Conservation (phyloP, 1,140 invertebrate genomes). For the Ceratosolen fusciceps region DNA sequence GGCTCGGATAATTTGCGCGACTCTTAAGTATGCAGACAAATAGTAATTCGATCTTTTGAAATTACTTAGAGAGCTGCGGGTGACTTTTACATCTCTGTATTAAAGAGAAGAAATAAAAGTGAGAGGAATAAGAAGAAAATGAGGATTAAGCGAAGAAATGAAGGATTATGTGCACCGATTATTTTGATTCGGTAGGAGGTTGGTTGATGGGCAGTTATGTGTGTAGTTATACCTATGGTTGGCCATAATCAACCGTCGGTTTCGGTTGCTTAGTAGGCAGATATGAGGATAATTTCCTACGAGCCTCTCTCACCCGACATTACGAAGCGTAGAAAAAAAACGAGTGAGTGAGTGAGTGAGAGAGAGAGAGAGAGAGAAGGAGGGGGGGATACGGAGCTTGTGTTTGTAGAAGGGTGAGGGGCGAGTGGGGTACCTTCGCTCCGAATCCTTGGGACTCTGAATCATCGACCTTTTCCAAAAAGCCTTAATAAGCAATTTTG, state of each 20-base stretch:
- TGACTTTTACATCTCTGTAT: background rate
- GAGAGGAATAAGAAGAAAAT: background rate
- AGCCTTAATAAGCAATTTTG: conserved; percentile 71
- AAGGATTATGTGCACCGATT: conserved; percentile 53
- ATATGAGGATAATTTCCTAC: conserved; percentile 69
- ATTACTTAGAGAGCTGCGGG: background rate
- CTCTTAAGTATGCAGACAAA: background rate
- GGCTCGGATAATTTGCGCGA: background rate
- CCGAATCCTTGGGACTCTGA: conserved; percentile 60
- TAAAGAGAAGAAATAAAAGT: background rate
- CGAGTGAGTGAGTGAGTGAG: background rate
- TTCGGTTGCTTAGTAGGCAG: conserved; percentile 64
- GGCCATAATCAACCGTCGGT: conserved; percentile 66
- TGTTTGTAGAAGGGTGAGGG: background rate
- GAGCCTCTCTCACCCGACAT: background rate
- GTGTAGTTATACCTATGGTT: conserved; percentile 61
- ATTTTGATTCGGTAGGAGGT: conserved; percentile 64
- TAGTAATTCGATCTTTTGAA: background rate
- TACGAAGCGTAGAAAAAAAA: background rate
- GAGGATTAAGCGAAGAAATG: conserved; percentile 2
- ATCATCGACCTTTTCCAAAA: conserved; percentile 68
- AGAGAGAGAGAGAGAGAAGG: background rate
- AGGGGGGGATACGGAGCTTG: background rate
- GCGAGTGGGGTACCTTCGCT: conserved; percentile 52
- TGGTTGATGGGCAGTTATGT: conserved; percentile 64